Conservation (phyloP, 2,113 vertebrate genomes). For the Neogobius melanostomus region DNA sequence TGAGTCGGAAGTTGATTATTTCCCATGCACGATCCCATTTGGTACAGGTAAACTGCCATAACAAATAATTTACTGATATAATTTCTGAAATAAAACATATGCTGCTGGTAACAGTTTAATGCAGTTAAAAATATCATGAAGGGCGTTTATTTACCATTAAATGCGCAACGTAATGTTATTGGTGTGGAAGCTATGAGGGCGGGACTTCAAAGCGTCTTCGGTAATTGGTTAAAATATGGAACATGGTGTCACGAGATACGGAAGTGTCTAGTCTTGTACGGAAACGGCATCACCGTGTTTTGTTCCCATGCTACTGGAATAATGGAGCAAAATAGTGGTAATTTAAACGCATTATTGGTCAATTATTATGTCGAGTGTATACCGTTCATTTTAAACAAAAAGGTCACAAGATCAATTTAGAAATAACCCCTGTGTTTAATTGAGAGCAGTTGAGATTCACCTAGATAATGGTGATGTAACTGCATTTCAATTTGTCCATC, state of each 20-base stretch:
- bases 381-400: too few species aligned
- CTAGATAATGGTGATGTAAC: slow-evolving; percentile 7
- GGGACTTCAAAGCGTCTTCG: not conserved
- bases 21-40: too few species aligned
- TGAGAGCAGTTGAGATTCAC: not conserved
- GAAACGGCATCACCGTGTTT: not conserved
- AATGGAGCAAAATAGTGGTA: slow-evolving; percentile 68
- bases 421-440: too few species aligned
- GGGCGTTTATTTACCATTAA: not conserved
- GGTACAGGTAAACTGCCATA: too few species aligned
- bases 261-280: slow-evolving; percentile 14
- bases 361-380: too few species aligned
- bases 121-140: not conserved
- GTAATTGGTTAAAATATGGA: slow-evolving; percentile 24
- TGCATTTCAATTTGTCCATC: not conserved
- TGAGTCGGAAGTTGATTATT: too few species aligned
- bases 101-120: not conserved
- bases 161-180: slow-evolving; percentile 19
- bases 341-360: not conserved
- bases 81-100: not conserved
- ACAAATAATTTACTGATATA: too few species aligned
- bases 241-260: slow-evolving; percentile 8
- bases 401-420: too few species aligned
- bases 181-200: slow-evolving; percentile 18
- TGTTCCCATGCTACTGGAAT: not conserved